Conservation (phyloP, 2,113 vertebrate genomes). For the Chaetodon trifascialis region DNA sequence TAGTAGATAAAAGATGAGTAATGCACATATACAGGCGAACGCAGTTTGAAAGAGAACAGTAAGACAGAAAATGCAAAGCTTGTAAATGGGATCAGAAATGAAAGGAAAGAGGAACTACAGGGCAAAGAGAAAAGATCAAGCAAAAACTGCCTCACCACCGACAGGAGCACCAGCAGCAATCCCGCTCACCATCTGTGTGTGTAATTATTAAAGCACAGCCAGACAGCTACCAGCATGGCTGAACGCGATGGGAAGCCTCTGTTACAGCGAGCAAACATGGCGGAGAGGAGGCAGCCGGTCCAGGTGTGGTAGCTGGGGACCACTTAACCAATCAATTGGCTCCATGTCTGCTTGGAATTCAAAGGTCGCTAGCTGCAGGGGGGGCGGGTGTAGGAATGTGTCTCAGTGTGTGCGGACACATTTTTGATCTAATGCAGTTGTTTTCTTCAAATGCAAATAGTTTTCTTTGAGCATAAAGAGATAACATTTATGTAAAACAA, state of each 20-base stretch:
- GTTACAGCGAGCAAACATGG: constrained; percentile 42
- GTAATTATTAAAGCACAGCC: constrained; percentile 62
- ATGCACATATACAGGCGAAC: not conserved
- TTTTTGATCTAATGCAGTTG: not conserved
- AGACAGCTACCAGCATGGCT: constrained; percentile 16
- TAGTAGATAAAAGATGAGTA: not conserved
- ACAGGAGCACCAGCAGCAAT: not conserved
- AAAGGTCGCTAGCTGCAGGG: not conserved
- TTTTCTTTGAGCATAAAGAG: not conserved
- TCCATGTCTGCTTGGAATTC: not conserved
- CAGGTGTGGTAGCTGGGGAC: constrained; percentile 43
- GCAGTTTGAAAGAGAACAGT: not conserved
- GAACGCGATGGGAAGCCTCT: not conserved
- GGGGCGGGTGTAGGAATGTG: not conserved
- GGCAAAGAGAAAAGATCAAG: not conserved
- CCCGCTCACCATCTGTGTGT: constrained; percentile 51
- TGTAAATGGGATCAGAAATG: not conserved
- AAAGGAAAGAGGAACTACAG: not conserved
- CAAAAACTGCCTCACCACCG: not conserved
- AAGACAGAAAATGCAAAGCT: not conserved
- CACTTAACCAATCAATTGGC: constrained; percentile 29
- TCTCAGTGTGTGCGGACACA: not conserved
- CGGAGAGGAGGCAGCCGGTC: not conserved
- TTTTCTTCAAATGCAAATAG: constrained; percentile 6
- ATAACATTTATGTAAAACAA: not conserved